Evolutionary conservation across 2,888 invertebrate genomes (phyloP).

Genomic region (Smittia aterrima): DNA sequence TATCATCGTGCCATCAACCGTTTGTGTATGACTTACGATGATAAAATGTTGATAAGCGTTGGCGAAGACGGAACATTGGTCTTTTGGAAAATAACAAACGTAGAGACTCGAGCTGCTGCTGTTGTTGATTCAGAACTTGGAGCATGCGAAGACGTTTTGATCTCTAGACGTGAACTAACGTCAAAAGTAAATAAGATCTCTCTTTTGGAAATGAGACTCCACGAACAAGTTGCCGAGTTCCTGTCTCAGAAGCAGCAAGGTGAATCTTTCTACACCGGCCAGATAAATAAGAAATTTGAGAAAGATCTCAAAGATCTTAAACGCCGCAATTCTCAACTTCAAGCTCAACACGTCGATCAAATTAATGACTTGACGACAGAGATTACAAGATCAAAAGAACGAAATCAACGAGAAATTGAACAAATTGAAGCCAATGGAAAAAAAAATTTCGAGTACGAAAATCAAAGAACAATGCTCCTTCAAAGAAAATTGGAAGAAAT

Average conservation of each 20-base stretch:
- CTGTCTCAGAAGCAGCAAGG: constrained; percentile 79
- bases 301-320: constrained; percentile 79
- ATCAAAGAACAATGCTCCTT: constrained; percentile 56
- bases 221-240: constrained; percentile 84
- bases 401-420: constrained; percentile 66
- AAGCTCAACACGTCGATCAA: constrained; percentile 63
- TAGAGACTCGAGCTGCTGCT: constrained; percentile 67
- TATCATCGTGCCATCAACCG: constrained; percentile 59
- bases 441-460: constrained; percentile 63
- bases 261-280: constrained; percentile 74
- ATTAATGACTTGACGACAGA: constrained; percentile 70
- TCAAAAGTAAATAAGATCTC: constrained; percentile 71
- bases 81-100: constrained; percentile 78
- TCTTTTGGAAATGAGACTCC: constrained; percentile 64
- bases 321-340: constrained; percentile 58
- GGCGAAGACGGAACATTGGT: constrained; percentile 77
- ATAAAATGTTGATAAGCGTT: constrained; percentile 71
- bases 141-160: constrained; percentile 78
- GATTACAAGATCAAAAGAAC: constrained; percentile 66
- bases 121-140: constrained; percentile 70
- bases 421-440: constrained; percentile 68
- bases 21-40: constrained; percentile 74
- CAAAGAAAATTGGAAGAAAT: constrained; percentile 60
- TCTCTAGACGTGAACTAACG: constrained; percentile 72
- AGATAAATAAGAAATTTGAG: constrained; percentile 78